phyloP scores from a whole-genome alignment of 2,888 invertebrate species.

The Opisthograptis luteolata region DNA sequence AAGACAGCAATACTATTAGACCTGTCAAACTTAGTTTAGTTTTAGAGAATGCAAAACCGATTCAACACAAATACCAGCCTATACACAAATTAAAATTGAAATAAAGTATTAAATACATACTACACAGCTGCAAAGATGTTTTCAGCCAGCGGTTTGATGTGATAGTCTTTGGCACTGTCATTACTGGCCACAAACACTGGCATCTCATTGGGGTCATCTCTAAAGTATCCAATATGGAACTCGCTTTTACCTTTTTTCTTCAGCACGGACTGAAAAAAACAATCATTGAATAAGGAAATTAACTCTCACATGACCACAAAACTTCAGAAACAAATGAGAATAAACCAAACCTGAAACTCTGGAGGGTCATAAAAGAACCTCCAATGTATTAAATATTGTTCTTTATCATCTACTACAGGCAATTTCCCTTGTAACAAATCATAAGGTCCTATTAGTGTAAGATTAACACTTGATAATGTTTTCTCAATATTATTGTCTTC shows the following conservation, averaged over 20 bases:
- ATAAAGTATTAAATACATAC: constrained; percentile 75
- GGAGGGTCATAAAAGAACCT: constrained; percentile 97
- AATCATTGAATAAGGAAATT: too few relatives aligned
- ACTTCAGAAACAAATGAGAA: too few relatives aligned
- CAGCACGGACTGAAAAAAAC: constrained; percentile 85
- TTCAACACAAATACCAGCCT: too few relatives aligned
- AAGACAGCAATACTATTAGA: too few relatives aligned
- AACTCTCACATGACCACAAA: too few relatives aligned
- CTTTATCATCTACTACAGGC: constrained; percentile 79
- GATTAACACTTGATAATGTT: constrained; percentile 86
- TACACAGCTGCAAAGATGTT: constrained; percentile 92
- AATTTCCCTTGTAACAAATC: constrained; percentile 90
- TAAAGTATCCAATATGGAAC: constrained; percentile 95
- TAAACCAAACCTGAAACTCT: constrained; percentile 89
- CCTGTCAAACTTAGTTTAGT: too few relatives aligned
- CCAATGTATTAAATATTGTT: constrained; percentile 92
- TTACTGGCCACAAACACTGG: constrained; percentile 92
- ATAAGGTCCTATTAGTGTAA: constrained; percentile 93
- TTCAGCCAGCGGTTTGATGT: constrained; percentile 88
- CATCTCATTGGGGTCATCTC: constrained; percentile 90
- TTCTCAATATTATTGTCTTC: constrained; percentile 81
- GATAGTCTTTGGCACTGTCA: constrained; percentile 87
- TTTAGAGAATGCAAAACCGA: too few relatives aligned
- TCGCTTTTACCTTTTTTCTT: constrained; percentile 88
- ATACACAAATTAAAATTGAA: too few relatives aligned